These are phyloP conservation scores for Scyliorhinus canicula DNA, from an alignment of 2,797 vertebrate species.

Conservation along the genomic window DNA sequence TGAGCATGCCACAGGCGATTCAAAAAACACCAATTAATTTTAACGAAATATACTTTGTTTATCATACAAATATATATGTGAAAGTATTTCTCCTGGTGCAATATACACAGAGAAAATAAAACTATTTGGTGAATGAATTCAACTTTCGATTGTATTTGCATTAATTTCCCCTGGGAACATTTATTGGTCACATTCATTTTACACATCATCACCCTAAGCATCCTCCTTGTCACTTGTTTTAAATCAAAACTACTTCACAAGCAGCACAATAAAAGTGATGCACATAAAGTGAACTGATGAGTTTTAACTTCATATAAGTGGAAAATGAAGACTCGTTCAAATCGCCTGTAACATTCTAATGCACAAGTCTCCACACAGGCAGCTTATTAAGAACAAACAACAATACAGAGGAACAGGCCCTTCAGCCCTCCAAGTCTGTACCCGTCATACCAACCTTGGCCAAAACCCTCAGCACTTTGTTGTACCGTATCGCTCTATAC, in stretches of 20 bases:
- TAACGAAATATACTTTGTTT: not conserved
- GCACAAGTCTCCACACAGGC: not conserved
- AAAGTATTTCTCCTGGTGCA: not conserved
- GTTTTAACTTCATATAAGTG: not conserved
- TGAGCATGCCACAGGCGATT: not conserved
- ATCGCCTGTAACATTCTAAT: not conserved
- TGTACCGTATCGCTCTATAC: too few species aligned
- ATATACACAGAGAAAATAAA: not conserved
- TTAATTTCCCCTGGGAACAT: not conserved
- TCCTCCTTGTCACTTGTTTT: not conserved
- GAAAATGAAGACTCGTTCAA: not conserved
- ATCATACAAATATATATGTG: not conserved
- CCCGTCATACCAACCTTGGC: too few species aligned
- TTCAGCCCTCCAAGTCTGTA: too few species aligned
- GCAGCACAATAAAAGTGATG: not conserved
- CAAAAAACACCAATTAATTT: not conserved
- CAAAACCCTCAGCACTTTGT: too few species aligned
- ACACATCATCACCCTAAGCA: constrained; percentile 1
- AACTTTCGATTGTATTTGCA: not conserved
- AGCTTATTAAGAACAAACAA: too few species aligned
- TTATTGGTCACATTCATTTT: constrained; percentile 24
- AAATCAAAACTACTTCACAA: constrained; percentile 21
- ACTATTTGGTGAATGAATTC: not conserved
- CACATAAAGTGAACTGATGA: not conserved
- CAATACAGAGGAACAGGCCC: too few species aligned